These are phyloP conservation scores for Hymenopus coronatus DNA, from an alignment of 2,888 invertebrate species.

Conservation along the genomic window DNA sequence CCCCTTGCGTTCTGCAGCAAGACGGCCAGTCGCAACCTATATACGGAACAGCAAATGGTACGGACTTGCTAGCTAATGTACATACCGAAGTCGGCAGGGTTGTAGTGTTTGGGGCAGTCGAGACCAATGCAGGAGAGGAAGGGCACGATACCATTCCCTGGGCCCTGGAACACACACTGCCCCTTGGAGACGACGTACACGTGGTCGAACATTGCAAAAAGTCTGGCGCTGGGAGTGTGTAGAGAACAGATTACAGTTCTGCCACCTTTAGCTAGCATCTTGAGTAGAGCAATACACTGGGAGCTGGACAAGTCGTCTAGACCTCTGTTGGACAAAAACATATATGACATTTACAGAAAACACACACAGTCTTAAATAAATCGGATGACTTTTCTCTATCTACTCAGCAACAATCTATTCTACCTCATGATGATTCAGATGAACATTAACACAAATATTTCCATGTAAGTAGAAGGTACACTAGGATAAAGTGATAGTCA, in stretches of 20 bases:
- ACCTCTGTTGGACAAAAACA: conserved; percentile 58
- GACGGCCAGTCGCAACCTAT: too few relatives aligned
- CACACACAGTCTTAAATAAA: too few relatives aligned
- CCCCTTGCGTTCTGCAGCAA: too few relatives aligned
- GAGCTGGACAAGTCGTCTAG: conserved; percentile 87
- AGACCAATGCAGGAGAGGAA: conserved; percentile 74
- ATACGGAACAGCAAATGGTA: too few relatives aligned
- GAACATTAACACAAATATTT: too few relatives aligned
- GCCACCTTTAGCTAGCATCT: conserved; percentile 78
- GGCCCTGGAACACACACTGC: conserved; percentile 86
- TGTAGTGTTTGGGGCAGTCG: conserved; percentile 87
- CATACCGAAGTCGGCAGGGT: conserved; percentile 94
- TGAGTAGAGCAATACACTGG: conserved; percentile 83
- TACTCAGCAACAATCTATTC: too few relatives aligned
- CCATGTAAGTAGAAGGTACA: too few relatives aligned
- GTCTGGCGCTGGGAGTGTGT: conserved; percentile 92
- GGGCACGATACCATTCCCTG: conserved; percentile 73
- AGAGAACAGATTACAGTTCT: conserved; percentile 91
- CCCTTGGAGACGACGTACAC: conserved; percentile 87
- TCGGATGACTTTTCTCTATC: too few relatives aligned
- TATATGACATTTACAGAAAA: too few relatives aligned
- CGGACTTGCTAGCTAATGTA: conserved; percentile 33
- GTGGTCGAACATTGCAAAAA: conserved; percentile 89
- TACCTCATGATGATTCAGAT: too few relatives aligned
- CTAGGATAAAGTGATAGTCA: too few relatives aligned